Conservation (phyloP, 2,888 invertebrate genomes). For the Nezara viridula region DNA sequence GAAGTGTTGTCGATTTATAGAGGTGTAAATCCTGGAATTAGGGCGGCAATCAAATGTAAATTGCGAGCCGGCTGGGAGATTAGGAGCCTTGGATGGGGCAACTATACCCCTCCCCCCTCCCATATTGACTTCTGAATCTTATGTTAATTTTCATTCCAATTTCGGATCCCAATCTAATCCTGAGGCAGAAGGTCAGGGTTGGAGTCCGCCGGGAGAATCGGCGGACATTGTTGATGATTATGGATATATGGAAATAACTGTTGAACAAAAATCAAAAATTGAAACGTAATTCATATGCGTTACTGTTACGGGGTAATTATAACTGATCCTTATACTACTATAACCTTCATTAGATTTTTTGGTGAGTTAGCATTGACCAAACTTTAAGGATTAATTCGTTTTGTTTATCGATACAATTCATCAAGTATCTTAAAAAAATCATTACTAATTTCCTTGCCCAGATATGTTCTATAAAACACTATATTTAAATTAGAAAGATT, state of each 20-base stretch:
- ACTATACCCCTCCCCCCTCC: not conserved
- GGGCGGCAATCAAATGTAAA: conserved; percentile 19
- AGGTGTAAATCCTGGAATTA: conserved; percentile 20
- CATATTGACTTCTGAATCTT: conserved; percentile 38
- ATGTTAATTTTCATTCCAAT: conserved; percentile 38
- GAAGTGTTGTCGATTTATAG: conserved; percentile 1
- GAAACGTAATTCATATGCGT: too few relatives aligned
- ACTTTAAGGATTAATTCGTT: too few relatives aligned
- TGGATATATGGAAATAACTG: not conserved
- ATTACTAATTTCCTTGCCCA: too few relatives aligned
- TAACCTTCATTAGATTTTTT: too few relatives aligned
- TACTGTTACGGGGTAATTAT: too few relatives aligned
- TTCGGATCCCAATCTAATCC: conserved; percentile 29
- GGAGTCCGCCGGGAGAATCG: not conserved
- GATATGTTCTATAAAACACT: too few relatives aligned
- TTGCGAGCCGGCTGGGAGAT: not conserved
- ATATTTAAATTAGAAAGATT: too few relatives aligned
- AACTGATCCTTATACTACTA: too few relatives aligned
- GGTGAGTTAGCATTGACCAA: too few relatives aligned
- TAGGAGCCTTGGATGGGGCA: conserved; percentile 9
- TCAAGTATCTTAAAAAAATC: too few relatives aligned
- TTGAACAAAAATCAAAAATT: too few relatives aligned
- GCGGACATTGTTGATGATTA: not conserved
- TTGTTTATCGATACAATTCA: too few relatives aligned
- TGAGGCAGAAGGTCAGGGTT: not conserved